These are phyloP conservation scores for Morbakka virulenta DNA, from an alignment of 30 jellyfish, hydroid and myxozoan species.

Conservation along the genomic window DNA sequence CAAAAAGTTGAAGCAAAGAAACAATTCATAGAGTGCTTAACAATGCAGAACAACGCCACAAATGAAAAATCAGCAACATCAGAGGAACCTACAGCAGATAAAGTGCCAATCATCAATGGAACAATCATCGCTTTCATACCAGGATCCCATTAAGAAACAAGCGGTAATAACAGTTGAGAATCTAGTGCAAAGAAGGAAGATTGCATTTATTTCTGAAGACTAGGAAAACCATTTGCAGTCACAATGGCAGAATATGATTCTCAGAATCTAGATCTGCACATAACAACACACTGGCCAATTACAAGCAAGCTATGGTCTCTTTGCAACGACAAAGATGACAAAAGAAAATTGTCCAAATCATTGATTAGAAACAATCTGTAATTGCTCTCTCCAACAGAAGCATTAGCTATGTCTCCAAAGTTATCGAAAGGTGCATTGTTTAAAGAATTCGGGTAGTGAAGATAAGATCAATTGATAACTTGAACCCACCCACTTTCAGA, in stretches of 20 bases:
- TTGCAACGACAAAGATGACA: conserved; percentile 34
- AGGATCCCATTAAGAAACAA: conserved; percentile 26
- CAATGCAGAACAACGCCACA: not conserved
- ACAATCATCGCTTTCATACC: conserved; percentile 22
- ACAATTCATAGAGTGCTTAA: conserved; percentile 9
- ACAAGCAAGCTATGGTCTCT: conserved; percentile 55
- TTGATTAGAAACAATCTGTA: conserved; percentile 14
- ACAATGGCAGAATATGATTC: conserved; percentile 1
- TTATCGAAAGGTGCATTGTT: conserved; percentile 24
- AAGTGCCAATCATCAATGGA: not conserved
- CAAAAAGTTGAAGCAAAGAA: conserved; percentile 18
- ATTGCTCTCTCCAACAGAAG: conserved; percentile 19
- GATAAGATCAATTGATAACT: conserved; percentile 25
- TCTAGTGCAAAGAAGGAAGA: not conserved
- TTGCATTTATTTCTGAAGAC: conserved; percentile 4
- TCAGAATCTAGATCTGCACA: conserved; percentile 23
- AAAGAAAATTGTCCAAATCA: conserved; percentile 26
- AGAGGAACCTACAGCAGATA: conserved; percentile 3
- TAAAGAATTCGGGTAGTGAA: conserved; percentile 42
- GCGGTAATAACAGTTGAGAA: conserved; percentile 25
- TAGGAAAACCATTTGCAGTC: conserved; percentile 16
- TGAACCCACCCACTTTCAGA: conserved; percentile 31
- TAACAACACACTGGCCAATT: conserved; percentile 39
- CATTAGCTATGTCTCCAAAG: conserved; percentile 24
- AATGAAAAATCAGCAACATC: not conserved